These are phyloP conservation scores for Podarcis lilfordi DNA, from an alignment of 2,797 vertebrate species.

Conservation along the genomic window DNA sequence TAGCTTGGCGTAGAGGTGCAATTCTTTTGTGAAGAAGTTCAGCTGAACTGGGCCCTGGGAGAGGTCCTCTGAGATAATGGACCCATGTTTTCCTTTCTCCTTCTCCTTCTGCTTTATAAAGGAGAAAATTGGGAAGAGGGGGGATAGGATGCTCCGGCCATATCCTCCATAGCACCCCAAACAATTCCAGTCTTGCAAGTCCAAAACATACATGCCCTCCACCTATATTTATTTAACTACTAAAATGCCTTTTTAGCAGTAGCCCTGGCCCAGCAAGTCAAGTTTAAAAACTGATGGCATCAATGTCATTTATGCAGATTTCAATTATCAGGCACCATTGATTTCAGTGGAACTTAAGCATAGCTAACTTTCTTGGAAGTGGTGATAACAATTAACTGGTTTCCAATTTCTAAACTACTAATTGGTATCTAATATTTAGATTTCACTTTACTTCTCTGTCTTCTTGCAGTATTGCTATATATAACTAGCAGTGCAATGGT, in stretches of 20 bases:
- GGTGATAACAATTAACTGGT: neutral
- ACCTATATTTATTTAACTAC: neutral
- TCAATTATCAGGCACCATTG: neutral
- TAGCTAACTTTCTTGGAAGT: neutral
- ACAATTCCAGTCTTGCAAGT: neutral
- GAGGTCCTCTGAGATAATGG: neutral
- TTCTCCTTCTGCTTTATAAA: neutral
- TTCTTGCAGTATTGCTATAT: neutral
- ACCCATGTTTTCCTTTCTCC: neutral
- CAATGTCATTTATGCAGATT: neutral
- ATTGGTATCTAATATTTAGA: neutral
- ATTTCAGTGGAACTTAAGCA: neutral
- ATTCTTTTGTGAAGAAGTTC: neutral
- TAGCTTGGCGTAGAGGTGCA: neutral
- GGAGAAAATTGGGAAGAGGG: accelerated
- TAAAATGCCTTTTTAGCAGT: neutral
- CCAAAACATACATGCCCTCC: neutral
- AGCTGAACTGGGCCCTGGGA: accelerated
- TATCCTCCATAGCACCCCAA: neutral
- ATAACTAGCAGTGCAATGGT: neutral
- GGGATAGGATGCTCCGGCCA: accelerated
- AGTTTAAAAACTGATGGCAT: neutral
- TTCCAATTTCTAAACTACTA: neutral
- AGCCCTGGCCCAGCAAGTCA: neutral
- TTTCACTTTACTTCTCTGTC: neutral